Evolutionary conservation across 2,888 invertebrate genomes (phyloP), one percentile per base, ranked within the genome.

Genomic region (Drosophila neutralis): DNA sequence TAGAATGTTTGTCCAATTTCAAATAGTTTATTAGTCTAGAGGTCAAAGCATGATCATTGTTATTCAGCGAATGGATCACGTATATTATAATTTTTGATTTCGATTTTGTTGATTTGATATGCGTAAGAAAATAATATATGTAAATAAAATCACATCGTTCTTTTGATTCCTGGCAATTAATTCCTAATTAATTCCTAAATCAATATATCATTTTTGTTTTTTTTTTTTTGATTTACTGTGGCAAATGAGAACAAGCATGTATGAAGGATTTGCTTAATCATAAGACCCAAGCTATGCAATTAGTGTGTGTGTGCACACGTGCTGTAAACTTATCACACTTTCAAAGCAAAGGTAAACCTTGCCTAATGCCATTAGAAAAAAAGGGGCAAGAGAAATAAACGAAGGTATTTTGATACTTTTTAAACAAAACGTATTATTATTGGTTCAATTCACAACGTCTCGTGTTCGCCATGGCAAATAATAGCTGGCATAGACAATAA

Each of bases 351-450:
- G 72, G 72, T 84, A 80, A 71, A 75, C 72, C 68, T 60, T 48
- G 64, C 59, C 31, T 29, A 5, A 57, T 42, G 36, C 62, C 65
- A 3, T 13, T 27, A 63, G 52, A 73, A 78, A 73, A 73, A 84
- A 80, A 63, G 75, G 15, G 29, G n/a, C 29, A 70, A 73, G 54
- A 33, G 61, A 74, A 76, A 83, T 67, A 65, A 69, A 62, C 49
- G 51, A 66, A 85, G 78, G 73, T 67, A 79, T 87, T 77, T 80
- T 66, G 71, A 84, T 76, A 71, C 69, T 74, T 85, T 78, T 72
- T 60, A 40, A 74, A 71, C 70, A 71, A 73, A 66, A 56, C 66
- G 57, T 80, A 73, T 74, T 82, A 64, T 77, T 83, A 82, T 76
- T 73, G 78, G 60, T 64, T 62, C 49, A 49, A 73, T 63, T 59